Evolutionary conservation across 2,888 invertebrate species (phyloP), one percentile per base, ranked within the genome.

Genomic region (Carabus problematicus): DNA sequence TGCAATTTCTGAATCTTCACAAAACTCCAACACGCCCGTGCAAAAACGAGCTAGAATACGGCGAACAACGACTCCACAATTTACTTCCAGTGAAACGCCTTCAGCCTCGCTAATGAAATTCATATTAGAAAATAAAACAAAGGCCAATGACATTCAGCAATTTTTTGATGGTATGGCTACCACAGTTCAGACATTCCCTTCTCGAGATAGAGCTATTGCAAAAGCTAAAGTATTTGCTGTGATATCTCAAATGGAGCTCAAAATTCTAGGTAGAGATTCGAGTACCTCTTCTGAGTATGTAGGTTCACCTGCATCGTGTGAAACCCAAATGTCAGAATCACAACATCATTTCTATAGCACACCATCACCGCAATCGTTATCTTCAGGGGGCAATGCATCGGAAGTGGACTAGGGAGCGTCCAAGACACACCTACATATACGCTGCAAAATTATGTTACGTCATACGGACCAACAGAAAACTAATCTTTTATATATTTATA

Each of bases 151-250:
- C 11, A 61, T 61, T 61, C 61, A 61, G 52, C 61, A 61, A 61
- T 61, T 61, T 61, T 61, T 61, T 18, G 61, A 61, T 11, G 55
- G 61, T 54, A 61, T 61, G 8, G 61, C 61, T 12, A 61, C 61
- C 11, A 61, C 61, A 55, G 61, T 61, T 55, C 52, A 61, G 52
- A 56, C 61, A 55, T 61, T 61, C 52, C 61, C 61, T 61, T 14
- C 42, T 42, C 42, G 42, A 42, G 42, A 42, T 42, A 42, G 42
- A 42, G 42, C 42, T 42, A 42, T 42, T 8, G 42, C 61, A 55
- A 61, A 61, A 61, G 47, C 54, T 11, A 61, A 61, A 61, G 61
- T 61, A 55, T 61, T 61, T 61, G 61, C 61, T n/a, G 52, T 61
- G 11, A 54, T 61, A 55, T 61, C 61, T n/a, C 8, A 61, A 61